Base-by-base conservation (phyloP, 1,140 invertebrate genomes). In the Melipona quadrifasciata region DNA sequence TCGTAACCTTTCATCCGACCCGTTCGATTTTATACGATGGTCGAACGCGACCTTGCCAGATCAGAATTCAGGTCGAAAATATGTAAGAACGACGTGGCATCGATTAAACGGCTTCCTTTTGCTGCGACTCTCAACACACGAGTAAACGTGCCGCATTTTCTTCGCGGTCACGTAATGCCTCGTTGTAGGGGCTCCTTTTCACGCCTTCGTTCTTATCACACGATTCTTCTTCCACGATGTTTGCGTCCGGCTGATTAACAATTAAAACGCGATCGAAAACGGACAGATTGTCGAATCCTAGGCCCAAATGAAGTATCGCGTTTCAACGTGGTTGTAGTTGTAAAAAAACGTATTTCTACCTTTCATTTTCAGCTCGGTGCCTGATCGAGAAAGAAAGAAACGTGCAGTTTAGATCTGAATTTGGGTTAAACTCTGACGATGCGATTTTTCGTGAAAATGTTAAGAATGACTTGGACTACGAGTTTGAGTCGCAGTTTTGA, bases 41-140 rank as follows among this genome's bases (percentile, higher is more conserved):
- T 10, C 4, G 27, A 75, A 31, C 47, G 31, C 58, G 31, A 82
- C 73, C 34, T 70, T 80, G 65, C 3, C 24, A 21, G 64, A 70
- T 70, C 39, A 70, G 82, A 70, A 84, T 84, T 72, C 65, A 84
- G 82, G 82, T 84, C 82, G 76, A 79, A 84, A 84, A 84, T 84
- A 84, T 79, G 82, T 84, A 84, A 84, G 57, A 71, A 78, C 74
- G 74, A 57, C 67, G 75, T 51, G 55, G 82, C 75, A 71, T 79
- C 82, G 76, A 83, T 83, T 83, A 79, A 83, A 84, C 76, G 75
- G 82, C 82, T 84, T 84, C 82, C 76, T 61, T 71, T 84, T 61
- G 57, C 82, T 53, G 65, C 53, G 76, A 83, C 31, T 83, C 57
- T 51, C 27, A n/a, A 76, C 55, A 53, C 65, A 61, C 47, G 67